Evolutionary conservation across 2,797 vertebrate genomes (phyloP).

Genomic region (Uromys caudimaculatus): DNA sequence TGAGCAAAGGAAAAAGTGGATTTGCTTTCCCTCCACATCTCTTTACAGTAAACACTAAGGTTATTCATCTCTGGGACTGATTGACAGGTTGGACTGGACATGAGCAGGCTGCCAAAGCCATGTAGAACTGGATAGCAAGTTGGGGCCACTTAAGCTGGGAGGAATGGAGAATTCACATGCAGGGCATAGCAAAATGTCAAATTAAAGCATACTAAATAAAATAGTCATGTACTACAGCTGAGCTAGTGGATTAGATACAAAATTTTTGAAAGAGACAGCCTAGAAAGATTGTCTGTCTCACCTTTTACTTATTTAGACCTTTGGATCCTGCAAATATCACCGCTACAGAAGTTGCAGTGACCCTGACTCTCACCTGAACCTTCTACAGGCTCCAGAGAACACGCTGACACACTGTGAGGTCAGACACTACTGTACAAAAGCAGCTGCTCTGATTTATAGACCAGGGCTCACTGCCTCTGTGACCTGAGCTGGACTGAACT

Average conservation of each 20-base stretch:
- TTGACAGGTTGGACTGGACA: not conserved
- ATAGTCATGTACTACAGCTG: not conserved
- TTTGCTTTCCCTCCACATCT: not conserved
- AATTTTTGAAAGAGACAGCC: not conserved
- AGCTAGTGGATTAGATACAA: not conserved
- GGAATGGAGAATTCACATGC: not conserved
- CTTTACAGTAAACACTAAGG: slow-evolving; percentile 24
- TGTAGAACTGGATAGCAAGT: not conserved
- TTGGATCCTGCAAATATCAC: not conserved
- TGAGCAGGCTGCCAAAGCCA: not conserved
- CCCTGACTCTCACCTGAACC: not conserved
- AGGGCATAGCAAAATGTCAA: not conserved
- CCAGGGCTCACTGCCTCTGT: not conserved
- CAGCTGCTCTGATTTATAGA: not conserved
- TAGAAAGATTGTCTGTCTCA: not conserved
- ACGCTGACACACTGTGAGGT: not conserved
- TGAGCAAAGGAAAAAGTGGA: slow-evolving; percentile 5
- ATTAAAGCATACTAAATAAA: slow-evolving; percentile 2
- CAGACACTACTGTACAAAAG: not conserved
- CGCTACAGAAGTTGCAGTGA: not conserved
- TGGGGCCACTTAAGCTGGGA: not conserved
- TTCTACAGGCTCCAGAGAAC: not conserved
- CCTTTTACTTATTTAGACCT: not conserved
- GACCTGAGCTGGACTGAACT: not conserved
- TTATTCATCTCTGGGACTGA: not conserved